Evolutionary conservation across 2,797 vertebrate species (phyloP).

Genomic region (Neosilurus hyrtlii): DNA sequence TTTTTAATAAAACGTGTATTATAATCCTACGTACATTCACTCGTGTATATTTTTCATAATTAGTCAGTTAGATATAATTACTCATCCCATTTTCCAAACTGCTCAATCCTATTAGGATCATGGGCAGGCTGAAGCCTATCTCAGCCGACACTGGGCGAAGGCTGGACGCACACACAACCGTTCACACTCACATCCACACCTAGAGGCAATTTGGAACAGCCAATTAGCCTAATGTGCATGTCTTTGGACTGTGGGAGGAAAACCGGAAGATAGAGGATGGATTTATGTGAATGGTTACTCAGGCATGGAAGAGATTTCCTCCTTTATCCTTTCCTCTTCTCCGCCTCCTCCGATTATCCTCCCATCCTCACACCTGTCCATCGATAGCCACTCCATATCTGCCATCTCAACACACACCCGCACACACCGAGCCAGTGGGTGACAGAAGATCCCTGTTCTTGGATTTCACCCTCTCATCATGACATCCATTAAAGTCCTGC

Average conservation of each 20-base stretch:
- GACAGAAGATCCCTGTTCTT: conserved; percentile 75
- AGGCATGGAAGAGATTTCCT: conserved; percentile 8
- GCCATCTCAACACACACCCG: conserved; percentile 27
- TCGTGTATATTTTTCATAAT: background rate
- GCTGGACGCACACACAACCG: no score
- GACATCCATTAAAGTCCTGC: conserved; percentile 84
- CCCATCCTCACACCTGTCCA: conserved; percentile 54
- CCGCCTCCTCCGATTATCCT: conserved; percentile 28
- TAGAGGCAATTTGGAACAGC: no score
- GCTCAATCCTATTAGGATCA: no score
- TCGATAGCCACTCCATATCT: conserved; percentile 30
- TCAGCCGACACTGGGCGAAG: no score
- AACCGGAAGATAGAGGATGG: conserved; percentile 2
- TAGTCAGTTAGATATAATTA: background rate
- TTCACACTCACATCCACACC: no score
- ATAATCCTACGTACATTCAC: background rate
- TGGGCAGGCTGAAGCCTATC: no score
- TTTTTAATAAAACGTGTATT: background rate
- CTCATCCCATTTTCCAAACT: no score
- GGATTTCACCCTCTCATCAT: conserved; percentile 84
- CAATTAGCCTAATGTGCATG: no score
- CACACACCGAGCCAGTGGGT: conserved; percentile 44
- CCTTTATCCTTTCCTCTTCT: background rate
- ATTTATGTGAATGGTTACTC: conserved; percentile 42
- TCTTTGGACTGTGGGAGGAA: no score